These are phyloP conservation scores for Sapajus apella DNA, from an alignment of 2,113 vertebrate genomes.

Conservation along the genomic window DNA sequence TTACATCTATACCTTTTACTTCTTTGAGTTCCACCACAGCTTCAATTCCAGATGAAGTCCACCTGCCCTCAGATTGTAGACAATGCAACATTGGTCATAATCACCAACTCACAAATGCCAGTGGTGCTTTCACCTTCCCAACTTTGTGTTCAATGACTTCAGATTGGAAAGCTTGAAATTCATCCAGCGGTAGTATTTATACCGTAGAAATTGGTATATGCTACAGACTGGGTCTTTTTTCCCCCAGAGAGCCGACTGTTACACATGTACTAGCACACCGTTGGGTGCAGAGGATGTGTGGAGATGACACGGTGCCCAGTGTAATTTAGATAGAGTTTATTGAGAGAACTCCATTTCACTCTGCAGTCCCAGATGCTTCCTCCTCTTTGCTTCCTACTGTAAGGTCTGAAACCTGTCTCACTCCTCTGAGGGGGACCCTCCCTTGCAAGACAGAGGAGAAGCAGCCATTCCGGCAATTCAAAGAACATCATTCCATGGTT, in stretches of 20 bases:
- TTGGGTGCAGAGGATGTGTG: not conserved
- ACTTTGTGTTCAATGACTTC: not conserved
- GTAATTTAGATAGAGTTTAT: not conserved
- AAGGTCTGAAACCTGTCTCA: not conserved
- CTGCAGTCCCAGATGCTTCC: not conserved
- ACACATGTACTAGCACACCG: not conserved
- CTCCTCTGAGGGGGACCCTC: not conserved
- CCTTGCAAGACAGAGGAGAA: not conserved
- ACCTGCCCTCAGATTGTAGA: not conserved
- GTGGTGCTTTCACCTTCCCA: not conserved
- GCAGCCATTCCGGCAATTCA: not conserved
- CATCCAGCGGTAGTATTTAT: not conserved
- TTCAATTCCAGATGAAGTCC: not conserved
- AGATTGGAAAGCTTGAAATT: not conserved
- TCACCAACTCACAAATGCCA: not conserved
- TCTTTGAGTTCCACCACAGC: not conserved
- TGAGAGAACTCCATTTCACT: not conserved
- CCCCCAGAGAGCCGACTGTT: not conserved
- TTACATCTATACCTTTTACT: not conserved
- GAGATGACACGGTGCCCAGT: not conserved
- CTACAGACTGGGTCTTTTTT: not conserved
- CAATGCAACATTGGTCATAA: not conserved
- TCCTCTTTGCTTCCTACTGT: not conserved
- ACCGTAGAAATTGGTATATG: not conserved
- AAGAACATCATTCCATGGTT: not conserved